Base-by-base conservation (phyloP, 2,797 vertebrate genomes). In the Anguilla anguilla region DNA sequence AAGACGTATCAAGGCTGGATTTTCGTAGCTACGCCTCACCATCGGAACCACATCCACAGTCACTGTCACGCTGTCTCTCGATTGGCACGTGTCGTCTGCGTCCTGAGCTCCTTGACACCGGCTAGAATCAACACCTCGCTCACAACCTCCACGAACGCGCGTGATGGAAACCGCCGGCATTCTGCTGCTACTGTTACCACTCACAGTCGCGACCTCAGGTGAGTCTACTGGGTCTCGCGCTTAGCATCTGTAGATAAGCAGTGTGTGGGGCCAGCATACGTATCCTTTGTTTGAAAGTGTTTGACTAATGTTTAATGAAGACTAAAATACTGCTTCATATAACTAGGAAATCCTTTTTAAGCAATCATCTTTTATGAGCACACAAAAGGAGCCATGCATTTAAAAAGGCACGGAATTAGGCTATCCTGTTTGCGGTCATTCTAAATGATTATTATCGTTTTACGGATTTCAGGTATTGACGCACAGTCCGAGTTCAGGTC, bases 141-240 rank as follows among this genome's bases (percentile, higher is more conserved):
- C 81, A 83, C 84, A 86, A 88, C 88, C 88, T 10, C 35, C 61
- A 7, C 31, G 43, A 79, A 61, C 77, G 81, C 7, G 55, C 85
- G 92, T 90, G 90, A 96, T 96, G 96, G 92, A 94, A 89, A 90
- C 69, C 88, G 87, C 90, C 69, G 10, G 77, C 64, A 81, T 69
- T 7, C 51, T 92, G 79, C 77, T 84, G 88, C 85, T 95, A 86
- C 91, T 95, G 39, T 89, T 94, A 77, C 94, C 91, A 85, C 83
- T 94, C 89, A 31, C 90, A 39, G 88, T 55, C 49, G 85, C 92
- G 88, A 90, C 91, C 82, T 93, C 93, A 89, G 95, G 95, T 96
- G 89, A 95, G 94, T 51, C 46, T 53, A 22, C 25, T 1, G 81
- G 72, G 1, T 77, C 15, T 77, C 22, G 11, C 72, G 35, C 31